Base-by-base conservation (phyloP, 2,113 vertebrate species). In the Piaya cayana region DNA sequence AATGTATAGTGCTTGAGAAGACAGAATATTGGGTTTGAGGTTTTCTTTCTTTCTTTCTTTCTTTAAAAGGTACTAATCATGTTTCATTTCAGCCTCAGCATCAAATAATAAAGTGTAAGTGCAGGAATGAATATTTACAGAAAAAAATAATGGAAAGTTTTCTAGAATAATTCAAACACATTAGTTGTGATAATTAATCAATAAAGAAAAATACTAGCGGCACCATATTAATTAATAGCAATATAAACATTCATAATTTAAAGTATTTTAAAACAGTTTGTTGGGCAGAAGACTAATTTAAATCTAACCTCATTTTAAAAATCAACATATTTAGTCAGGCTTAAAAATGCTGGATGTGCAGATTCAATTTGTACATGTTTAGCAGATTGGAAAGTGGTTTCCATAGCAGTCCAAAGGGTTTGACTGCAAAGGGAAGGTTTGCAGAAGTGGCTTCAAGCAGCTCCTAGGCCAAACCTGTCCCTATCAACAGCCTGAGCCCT, bases 161-260 rank as follows among this genome's bases (percentile, higher is more conserved):
- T 88, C 52, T 88, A 81, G 71, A 88, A 90, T 90, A 90, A 92
- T 91, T 91, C 37, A 77, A 92, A 71, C 67, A 90, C 34, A 90
- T 96, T 92, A 90, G 59, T 76, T 75, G 58, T 47, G 23, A 89
- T 95, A 96, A 95, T 96, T 94, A 95, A 90, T 59, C 52, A 71
- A 83, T 93, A 93, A 93, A 94, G 50, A 91, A 92, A 95, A 94
- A 83, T 83, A 80, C 32, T 62, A 94, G 91, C 81, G 90, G 47
- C 36, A 80, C 32, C 59, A 78, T 36, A 86, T 39, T 39, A 87
- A 82, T 65, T 70, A 96, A 78, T 76, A 43, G 13, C 49, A 71
- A 42, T 77, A 93, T 60, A 95, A 84, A 87, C 85, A 88, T 87
- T 91, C 74, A 86, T 96, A n/a, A 78, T 94, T 93, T 85, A 80